Evolutionary conservation across 2,888 invertebrate genomes (phyloP).

Genomic region (Ectobius pallidus): DNA sequence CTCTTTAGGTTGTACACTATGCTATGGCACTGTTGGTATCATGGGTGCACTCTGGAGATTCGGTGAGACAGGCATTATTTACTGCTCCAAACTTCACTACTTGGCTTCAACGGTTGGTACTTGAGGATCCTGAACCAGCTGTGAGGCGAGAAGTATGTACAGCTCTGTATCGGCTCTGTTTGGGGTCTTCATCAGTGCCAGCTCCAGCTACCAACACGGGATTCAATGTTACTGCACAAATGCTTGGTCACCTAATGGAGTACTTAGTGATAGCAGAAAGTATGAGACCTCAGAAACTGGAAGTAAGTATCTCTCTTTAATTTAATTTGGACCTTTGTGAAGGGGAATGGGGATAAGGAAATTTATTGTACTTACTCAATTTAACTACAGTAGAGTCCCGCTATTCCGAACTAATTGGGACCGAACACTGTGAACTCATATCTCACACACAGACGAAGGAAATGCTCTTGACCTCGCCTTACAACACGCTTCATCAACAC

Average conservation of each 20-base stretch:
- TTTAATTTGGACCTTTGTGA: too few species aligned
- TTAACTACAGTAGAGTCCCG: too few species aligned
- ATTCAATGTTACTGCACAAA: conserved; percentile 73
- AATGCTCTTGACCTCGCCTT: too few species aligned
- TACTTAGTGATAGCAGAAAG: conserved; percentile 84
- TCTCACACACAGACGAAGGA: too few species aligned
- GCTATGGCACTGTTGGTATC: conserved; percentile 91
- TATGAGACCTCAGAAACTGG: conserved; percentile 71
- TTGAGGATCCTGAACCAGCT: conserved; percentile 92
- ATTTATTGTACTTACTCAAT: too few species aligned
- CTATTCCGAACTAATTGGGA: too few species aligned
- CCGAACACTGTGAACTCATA: too few species aligned
- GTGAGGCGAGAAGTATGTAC: conserved; percentile 91
- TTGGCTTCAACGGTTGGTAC: conserved; percentile 84
- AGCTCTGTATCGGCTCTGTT: conserved; percentile 86
- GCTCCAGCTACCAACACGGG: conserved; percentile 46
- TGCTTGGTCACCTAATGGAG: conserved; percentile 79
- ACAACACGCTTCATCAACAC: too few species aligned
- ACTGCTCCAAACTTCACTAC: conserved; percentile 69
- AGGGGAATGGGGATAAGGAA: too few species aligned
- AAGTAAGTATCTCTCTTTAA: conserved; percentile 52
- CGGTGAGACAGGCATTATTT: conserved; percentile 77
- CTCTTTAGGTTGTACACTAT: conserved; percentile 87
- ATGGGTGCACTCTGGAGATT: conserved; percentile 87
- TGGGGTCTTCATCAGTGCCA: conserved; percentile 65